These are phyloP conservation scores for Melanotaenia duboulayi DNA, from an alignment of 2,113 vertebrate species.

Conservation along the genomic window DNA sequence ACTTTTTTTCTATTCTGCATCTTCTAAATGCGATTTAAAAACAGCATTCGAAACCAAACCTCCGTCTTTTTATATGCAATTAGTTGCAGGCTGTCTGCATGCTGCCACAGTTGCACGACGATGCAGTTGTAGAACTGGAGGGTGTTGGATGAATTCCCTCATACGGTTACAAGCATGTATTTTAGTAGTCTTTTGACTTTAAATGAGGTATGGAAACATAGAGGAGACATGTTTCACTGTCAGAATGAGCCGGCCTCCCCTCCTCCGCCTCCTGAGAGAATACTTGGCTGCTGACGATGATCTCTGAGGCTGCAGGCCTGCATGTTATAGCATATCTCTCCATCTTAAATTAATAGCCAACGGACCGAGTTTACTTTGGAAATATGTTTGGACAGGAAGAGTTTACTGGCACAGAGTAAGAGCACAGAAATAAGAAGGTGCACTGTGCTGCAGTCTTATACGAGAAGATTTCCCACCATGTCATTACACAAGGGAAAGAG, in stretches of 20 bases:
- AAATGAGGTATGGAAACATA: constrained; percentile 50
- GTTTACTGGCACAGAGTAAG: constrained; percentile 28
- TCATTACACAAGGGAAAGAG: constrained; percentile 26
- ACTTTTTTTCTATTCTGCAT: no score
- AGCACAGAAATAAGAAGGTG: constrained; percentile 45
- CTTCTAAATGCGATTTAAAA: no score
- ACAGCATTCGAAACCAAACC: no score
- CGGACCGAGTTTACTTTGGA: constrained; percentile 61
- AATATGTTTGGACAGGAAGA: constrained; percentile 67
- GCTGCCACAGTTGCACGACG: background rate
- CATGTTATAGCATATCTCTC: constrained; percentile 70
- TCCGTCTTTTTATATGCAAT: no score
- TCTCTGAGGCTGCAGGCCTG: constrained; percentile 57
- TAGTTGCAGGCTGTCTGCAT: background rate
- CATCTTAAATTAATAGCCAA: constrained; percentile 69
- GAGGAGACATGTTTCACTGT: constrained; percentile 55
- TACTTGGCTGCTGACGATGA: constrained; percentile 65
- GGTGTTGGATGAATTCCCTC: constrained; percentile 14
- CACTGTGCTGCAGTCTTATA: constrained; percentile 20
- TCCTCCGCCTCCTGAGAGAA: constrained; percentile 54
- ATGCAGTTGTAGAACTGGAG: constrained; percentile 7
- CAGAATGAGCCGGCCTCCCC: constrained; percentile 42
- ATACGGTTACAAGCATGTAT: constrained; percentile 37
- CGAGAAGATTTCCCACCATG: constrained; percentile 44
- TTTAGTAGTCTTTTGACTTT: constrained; percentile 42